Evolutionary conservation across 2,888 invertebrate genomes (phyloP), one percentile per base, ranked within the genome.

Genomic region (Synergus itoensis): DNA sequence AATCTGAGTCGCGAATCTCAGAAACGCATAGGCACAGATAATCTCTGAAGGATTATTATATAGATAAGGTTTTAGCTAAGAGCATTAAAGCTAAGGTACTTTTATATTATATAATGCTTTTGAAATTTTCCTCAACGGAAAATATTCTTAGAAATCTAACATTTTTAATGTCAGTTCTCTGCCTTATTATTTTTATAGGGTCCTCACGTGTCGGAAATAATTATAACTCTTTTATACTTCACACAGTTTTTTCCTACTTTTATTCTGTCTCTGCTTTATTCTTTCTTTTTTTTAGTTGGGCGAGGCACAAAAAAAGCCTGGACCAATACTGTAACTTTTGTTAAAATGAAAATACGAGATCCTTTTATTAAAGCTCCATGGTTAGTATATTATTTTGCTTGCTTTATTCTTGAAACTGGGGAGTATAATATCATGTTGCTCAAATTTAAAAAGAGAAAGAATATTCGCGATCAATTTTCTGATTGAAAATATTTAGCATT

Each of bases 1-100:
- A 73, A 64, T 73, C 18, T 67, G 18, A 41, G 16, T 18, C 18
- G 43, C 9, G 21, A 43, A 41, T 67, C 48, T 73, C n/a, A n/a
- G 28, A 36, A 48, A 53, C 28, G 21, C 28, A 45, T 48, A 69
- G 65, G n/a, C 12, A 18, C 18, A 67, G 14, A 21, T 69, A 69
- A 48, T 45, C 28, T 48, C 28, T 9, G 28, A n/a, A 36, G 36
- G 28, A 48, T 53, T 36, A 73, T 28, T n/a, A 67, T 21, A 36
- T 28, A 36, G 69, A 48, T 28, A 36, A 48, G 21, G 21, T 21
- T 60, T 60, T 2, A 21, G 21, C 21, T 3, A 9, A 57, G 57
- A 57, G 57, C 57, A 57, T 57, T 57, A 18, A 18, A 57, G 57
- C 57, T n/a, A 18, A 2, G n/a, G 18, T 57, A 16, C 48, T n/a